phyloP scores from a whole-genome alignment of 2,113 vertebrate genomes.

The Hypanus sabinus region DNA sequence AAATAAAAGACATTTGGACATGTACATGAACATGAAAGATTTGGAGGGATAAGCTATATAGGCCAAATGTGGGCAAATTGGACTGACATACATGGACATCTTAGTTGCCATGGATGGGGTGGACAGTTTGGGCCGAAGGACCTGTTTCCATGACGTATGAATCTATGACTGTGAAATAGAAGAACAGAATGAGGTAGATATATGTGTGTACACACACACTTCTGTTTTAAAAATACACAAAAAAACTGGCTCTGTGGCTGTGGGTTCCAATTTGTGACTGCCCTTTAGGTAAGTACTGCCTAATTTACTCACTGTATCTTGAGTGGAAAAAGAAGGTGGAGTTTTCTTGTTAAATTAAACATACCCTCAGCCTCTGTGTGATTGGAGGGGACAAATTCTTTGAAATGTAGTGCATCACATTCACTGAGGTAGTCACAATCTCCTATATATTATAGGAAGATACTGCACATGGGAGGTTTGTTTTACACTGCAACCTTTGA shows the following conservation, averaged over 20 bases:
- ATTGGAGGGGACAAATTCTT: not conserved
- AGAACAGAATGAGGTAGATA: no score
- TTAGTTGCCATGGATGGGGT: no score
- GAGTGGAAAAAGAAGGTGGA: not conserved
- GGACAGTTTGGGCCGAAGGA: no score
- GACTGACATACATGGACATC: no score
- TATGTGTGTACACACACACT: not conserved
- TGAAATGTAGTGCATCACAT: not conserved
- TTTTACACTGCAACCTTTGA: slow-evolving; percentile 19
- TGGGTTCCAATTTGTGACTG: not conserved
- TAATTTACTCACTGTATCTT: not conserved
- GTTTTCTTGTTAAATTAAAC: not conserved
- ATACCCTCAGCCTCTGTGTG: not conserved
- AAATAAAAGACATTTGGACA: no score
- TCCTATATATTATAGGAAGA: not conserved
- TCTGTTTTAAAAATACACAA: not conserved
- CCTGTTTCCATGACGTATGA: no score
- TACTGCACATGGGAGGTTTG: slow-evolving; percentile 32
- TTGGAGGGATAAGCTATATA: no score
- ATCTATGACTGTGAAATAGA: no score
- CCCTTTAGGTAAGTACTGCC: not conserved
- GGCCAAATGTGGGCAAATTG: no score
- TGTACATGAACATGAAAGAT: no score
- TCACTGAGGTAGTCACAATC: not conserved
- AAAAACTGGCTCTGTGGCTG: not conserved